Evolutionary conservation across 2,888 invertebrate species (phyloP).

Genomic region (Lepeophtheirus nordmannii): DNA sequence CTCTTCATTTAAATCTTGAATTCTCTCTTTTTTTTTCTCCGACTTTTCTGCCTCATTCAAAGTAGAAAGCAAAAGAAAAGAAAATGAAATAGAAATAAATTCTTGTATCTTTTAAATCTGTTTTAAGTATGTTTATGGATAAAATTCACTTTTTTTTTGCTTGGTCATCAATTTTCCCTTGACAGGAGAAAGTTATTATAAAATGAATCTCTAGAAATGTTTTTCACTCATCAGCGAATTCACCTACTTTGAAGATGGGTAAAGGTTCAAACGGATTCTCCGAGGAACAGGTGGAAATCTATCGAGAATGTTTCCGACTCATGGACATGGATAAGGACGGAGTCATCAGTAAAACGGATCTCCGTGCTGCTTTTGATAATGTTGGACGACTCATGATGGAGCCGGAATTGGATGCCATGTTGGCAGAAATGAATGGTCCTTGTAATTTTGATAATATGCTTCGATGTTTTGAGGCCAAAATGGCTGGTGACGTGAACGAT

Average conservation of each 20-base stretch:
- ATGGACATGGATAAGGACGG: conserved; percentile 24
- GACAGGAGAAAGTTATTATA: no score
- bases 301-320: conserved; percentile 19
- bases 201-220: no score
- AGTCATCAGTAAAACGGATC: conserved; percentile 22
- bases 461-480: conserved; percentile 11
- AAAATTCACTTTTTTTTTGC: no score
- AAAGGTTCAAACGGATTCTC: not conserved
- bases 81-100: no score
- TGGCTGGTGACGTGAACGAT: conserved; percentile 16
- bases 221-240: not conserved
- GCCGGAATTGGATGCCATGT: conserved; percentile 13
- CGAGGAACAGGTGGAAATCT: conserved; percentile 15
- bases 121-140: no score
- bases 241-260: not conserved
- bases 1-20: no score
- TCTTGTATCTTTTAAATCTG: no score
- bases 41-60: no score
- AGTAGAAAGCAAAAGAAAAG: no score
- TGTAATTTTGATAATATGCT: conserved; percentile 15
- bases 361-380: conserved; percentile 22
- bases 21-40: no score
- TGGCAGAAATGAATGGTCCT: conserved; percentile 11
- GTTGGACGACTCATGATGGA: conserved; percentile 19
- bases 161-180: no score